These are phyloP conservation scores for Zaprionus lachaisei DNA, from an alignment of 1,140 invertebrate genomes.

Conservation along the genomic window DNA sequence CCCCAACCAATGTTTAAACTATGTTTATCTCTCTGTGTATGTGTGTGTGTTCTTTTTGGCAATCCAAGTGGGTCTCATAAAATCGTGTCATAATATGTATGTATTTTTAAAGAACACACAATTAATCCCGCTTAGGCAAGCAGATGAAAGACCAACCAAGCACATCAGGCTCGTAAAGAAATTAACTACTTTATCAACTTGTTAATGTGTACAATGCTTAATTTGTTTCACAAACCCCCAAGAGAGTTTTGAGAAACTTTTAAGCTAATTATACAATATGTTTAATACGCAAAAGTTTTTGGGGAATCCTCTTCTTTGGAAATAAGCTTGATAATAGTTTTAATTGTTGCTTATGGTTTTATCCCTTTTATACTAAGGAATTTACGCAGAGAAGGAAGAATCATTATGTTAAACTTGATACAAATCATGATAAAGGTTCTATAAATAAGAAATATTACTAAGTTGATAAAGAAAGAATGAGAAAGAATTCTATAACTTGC, in stretches of 20 bases:
- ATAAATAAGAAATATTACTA: no score
- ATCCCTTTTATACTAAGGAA: no score
- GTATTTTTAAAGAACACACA: conserved; percentile 25
- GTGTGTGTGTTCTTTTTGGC: conserved; percentile 14
- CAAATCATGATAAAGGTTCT: no score
- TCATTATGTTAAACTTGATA: no score
- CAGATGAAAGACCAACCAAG: conserved; percentile 21
- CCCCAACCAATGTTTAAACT: neutral
- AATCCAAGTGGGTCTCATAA: conserved; percentile 7
- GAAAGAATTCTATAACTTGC: no score
- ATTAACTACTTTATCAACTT: conserved; percentile 23
- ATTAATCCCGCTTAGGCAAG: conserved; percentile 31
- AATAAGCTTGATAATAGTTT: neutral
- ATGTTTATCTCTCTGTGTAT: neutral
- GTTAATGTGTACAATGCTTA: conserved; percentile 10
- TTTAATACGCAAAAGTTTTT: neutral
- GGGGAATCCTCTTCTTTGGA: neutral
- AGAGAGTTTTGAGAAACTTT: neutral
- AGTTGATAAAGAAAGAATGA: neutral
- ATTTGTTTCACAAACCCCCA: neutral
- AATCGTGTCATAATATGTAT: conserved; percentile 17
- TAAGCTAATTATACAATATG: neutral
- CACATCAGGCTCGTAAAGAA: conserved; percentile 12
- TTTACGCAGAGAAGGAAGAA: no score
- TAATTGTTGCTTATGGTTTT: neutral